Evolutionary conservation across 2,888 invertebrate genomes (phyloP).

Genomic region (Pristionchus maxplancki): DNA sequence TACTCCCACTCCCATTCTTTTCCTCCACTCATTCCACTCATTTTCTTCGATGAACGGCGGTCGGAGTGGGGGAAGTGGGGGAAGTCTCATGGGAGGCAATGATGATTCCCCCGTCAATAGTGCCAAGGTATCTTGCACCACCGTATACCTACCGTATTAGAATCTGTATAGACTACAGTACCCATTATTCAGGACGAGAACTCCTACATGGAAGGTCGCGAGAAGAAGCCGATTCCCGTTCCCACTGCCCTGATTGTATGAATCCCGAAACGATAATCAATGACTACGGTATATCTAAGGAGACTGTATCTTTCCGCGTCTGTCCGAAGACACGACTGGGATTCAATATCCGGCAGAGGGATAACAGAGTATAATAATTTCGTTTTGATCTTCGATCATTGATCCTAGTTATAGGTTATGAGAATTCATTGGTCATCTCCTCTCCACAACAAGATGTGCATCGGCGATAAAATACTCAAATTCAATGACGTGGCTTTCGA

Average conservation of each 20-base stretch:
- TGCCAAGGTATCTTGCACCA: not conserved
- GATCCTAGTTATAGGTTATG: not conserved
- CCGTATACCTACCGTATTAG: not conserved
- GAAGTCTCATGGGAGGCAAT: not conserved
- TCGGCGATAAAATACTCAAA: not conserved
- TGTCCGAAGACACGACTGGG: not conserved
- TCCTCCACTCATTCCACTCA: not conserved
- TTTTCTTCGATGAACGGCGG: not conserved
- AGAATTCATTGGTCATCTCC: not conserved
- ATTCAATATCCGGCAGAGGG: not conserved
- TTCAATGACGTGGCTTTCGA: not conserved
- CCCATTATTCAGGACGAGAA: not conserved
- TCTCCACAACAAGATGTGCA: conserved; percentile 26
- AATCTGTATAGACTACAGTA: not conserved
- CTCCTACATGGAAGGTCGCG: not conserved
- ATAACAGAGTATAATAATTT: not conserved
- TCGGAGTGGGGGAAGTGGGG: not conserved
- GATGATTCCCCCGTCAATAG: not conserved
- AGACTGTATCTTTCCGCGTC: not conserved
- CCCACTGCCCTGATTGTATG: not conserved
- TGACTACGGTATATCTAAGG: conserved; percentile 19
- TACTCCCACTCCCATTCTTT: not conserved
- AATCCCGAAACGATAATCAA: not conserved
- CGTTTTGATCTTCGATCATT: not conserved
- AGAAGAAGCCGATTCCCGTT: not conserved